phyloP scores from a whole-genome alignment of 1,140 invertebrate genomes.

The Drosophila ironensis region DNA sequence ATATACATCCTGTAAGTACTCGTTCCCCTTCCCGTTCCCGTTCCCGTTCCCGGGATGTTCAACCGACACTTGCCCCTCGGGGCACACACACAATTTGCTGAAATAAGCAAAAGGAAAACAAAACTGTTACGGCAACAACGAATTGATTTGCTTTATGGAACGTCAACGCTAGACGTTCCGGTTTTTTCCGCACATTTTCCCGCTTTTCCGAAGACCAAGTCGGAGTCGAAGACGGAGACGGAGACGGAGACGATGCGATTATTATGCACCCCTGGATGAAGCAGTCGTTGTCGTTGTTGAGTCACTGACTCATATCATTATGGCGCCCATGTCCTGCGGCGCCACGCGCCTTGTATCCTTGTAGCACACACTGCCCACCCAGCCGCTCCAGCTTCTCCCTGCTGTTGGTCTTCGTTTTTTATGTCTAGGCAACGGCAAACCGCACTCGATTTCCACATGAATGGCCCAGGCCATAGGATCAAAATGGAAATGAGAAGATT shows the following conservation, averaged over 20 bases:
- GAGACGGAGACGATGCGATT: slow-evolving; percentile 65
- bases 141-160: slow-evolving; percentile 74
- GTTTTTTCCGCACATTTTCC: not conserved
- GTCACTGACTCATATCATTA: slow-evolving; percentile 74
- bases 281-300: slow-evolving; percentile 29
- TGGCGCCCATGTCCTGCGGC: slow-evolving; percentile 63
- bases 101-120: slow-evolving; percentile 58
- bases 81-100: slow-evolving; percentile 68
- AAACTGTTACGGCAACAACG: slow-evolving; percentile 44
- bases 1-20: slow-evolving; percentile 59
- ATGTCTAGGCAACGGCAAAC: slow-evolving; percentile 43
- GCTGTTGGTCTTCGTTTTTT: slow-evolving; percentile 26
- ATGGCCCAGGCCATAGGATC: slow-evolving; percentile 40
- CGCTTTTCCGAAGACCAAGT: too few species aligned
- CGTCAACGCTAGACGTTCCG: slow-evolving; percentile 54
- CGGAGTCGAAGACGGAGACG: too few species aligned
- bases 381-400: not conserved
- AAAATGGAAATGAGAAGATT: slow-evolving; percentile 35
- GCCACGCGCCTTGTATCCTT: slow-evolving; percentile 44
- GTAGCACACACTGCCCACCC: not conserved
- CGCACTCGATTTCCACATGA: slow-evolving; percentile 62
- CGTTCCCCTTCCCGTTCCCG: not conserved
- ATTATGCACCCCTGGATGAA: slow-evolving; percentile 59
- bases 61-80: slow-evolving; percentile 23
- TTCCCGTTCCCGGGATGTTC: not conserved